Conservation (phyloP, 2,113 vertebrate species). For the Galbula dea region DNA sequence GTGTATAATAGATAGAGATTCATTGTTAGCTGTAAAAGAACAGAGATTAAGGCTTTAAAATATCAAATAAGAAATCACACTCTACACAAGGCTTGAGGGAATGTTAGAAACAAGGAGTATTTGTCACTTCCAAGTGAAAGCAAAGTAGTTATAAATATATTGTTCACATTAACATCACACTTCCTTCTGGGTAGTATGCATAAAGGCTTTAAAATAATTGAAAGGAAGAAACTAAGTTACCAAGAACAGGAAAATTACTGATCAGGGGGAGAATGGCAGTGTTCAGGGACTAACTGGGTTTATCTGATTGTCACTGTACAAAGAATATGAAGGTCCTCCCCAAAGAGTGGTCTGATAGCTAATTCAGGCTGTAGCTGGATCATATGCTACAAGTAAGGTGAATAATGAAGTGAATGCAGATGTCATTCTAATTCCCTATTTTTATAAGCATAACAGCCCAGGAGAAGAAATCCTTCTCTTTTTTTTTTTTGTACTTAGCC, state of each 20-base stretch:
- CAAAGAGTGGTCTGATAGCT: neutral
- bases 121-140: conserved; percentile 37
- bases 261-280: no score
- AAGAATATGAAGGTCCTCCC: neutral
- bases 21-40: neutral
- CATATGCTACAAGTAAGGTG: neutral
- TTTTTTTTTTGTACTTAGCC: neutral
- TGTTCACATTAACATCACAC: neutral
- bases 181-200: neutral
- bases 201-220: neutral
- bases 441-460: neutral
- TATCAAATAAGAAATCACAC: conserved; percentile 24
- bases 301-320: neutral
- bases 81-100: conserved; percentile 18
- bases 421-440: neutral
- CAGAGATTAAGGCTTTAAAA: conserved; percentile 32
- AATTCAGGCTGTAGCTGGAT: neutral
- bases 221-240: neutral
- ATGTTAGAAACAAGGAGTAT: conserved; percentile 37
- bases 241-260: neutral
- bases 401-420: neutral
- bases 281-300: neutral
- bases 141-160: conserved; percentile 38
- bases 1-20: neutral
- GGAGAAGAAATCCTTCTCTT: neutral